These are phyloP conservation scores for Microcebus tavaratra DNA, from an alignment of 2,113 vertebrate genomes.

Conservation along the genomic window DNA sequence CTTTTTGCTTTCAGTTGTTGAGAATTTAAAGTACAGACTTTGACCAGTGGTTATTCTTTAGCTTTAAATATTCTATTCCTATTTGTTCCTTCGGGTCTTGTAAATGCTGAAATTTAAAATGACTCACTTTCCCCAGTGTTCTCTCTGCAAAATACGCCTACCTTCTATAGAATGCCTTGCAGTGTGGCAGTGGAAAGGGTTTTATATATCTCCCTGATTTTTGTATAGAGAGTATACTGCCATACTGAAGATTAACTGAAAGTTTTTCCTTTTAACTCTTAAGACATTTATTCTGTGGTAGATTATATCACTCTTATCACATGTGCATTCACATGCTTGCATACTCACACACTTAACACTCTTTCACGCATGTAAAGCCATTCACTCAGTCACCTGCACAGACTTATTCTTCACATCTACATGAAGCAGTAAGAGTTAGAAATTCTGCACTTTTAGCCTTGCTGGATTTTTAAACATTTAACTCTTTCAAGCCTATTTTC, in stretches of 20 bases:
- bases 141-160: constrained; percentile 50
- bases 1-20: background rate
- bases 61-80: constrained; percentile 41
- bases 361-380: background rate
- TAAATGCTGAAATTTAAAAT: constrained; percentile 47
- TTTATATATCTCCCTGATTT: constrained; percentile 42
- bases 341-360: background rate
- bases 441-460: background rate
- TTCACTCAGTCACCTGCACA: background rate
- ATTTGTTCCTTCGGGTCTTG: constrained; percentile 13
- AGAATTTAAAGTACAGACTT: background rate
- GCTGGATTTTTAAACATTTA: background rate
- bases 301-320: background rate
- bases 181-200: background rate
- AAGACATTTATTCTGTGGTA: background rate
- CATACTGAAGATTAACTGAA: background rate
- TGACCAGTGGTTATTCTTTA: constrained; percentile 22
- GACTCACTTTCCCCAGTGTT: background rate
- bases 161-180: background rate
- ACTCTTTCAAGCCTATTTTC: background rate
- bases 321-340: background rate
- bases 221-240: background rate
- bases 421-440: background rate
- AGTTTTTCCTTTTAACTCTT: background rate
- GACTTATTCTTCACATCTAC: background rate